Evolutionary conservation across 1,140 invertebrate species (phyloP).

Genomic region (Drosophila santomea): DNA sequence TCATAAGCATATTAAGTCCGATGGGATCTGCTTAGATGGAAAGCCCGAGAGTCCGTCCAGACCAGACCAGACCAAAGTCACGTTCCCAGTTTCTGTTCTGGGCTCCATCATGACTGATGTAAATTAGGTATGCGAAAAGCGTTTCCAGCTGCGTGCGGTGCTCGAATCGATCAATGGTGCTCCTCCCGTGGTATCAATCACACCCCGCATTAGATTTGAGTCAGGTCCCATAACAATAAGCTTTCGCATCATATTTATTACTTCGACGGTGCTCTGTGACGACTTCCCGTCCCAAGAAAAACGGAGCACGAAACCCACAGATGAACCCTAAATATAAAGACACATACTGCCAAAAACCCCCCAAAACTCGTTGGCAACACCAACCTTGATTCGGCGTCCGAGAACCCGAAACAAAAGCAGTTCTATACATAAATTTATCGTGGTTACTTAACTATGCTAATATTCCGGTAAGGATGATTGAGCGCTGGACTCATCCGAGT

Average conservation of each 20-base stretch:
- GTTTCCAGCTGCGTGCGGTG: slow-evolving; percentile 60
- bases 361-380: slow-evolving; percentile 57
- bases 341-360: slow-evolving; percentile 19
- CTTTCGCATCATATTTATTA: slow-evolving; percentile 31
- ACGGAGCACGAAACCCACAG: neutral
- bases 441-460: slow-evolving; percentile 78
- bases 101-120: slow-evolving; percentile 2
- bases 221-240: slow-evolving; percentile 34
- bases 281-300: slow-evolving; percentile 1
- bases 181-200: slow-evolving; percentile 46
- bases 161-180: slow-evolving; percentile 72
- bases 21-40: slow-evolving; percentile 21
- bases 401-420: slow-evolving; percentile 67
- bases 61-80: slow-evolving; percentile 54
- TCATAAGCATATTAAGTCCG: slow-evolving; percentile 45
- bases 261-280: slow-evolving; percentile 12
- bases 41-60: slow-evolving; percentile 22
- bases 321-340: slow-evolving; percentile 21
- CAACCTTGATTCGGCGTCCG: slow-evolving; percentile 61
- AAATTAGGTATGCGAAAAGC: slow-evolving; percentile 56
- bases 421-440: slow-evolving; percentile 64
- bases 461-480: slow-evolving; percentile 72
- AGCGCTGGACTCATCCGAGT: slow-evolving; percentile 41
- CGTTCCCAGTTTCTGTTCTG: slow-evolving; percentile 56
- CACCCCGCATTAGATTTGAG: slow-evolving; percentile 53